Conservation (phyloP, 1,140 invertebrate genomes). For the Caenorhabditis brenneri region DNA sequence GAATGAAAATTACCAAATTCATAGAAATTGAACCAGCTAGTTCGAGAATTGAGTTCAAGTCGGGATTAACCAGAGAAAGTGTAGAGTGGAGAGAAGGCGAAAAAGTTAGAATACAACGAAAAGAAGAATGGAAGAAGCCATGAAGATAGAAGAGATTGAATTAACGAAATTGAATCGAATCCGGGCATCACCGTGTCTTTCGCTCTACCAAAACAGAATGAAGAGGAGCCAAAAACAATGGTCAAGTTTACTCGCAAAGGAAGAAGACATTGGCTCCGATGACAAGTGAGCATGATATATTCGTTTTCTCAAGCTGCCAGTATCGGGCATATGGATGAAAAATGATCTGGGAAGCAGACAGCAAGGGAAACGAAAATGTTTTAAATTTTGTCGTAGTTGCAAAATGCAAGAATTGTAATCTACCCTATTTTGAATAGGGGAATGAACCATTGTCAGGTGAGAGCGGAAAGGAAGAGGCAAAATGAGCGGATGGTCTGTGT, state of each 20-base stretch:
- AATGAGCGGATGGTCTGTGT: constrained; percentile 32
- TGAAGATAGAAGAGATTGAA: constrained; percentile 17
- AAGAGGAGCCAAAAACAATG: constrained; percentile 26
- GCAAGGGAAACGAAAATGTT: neutral
- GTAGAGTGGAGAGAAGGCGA: neutral
- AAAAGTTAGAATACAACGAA: constrained; percentile 28
- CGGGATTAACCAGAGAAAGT: constrained; percentile 13
- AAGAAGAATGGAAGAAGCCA: constrained; percentile 31
- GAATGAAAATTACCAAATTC: neutral
- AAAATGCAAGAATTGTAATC: neutral
- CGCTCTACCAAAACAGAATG: neutral
- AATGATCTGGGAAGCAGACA: neutral
- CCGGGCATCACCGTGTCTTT: neutral
- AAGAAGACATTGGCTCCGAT: neutral
- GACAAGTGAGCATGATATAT: constrained; percentile 21
- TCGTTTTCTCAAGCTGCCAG: neutral
- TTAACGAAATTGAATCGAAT: constrained; percentile 37
- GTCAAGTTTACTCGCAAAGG: neutral
- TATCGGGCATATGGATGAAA: constrained; percentile 26
- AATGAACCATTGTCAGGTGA: constrained; percentile 26
- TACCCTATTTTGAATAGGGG: neutral
- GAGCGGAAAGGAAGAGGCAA: constrained; percentile 12
- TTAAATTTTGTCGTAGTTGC: neutral
- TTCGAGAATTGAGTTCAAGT: constrained; percentile 33
- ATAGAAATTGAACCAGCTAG: neutral